Percentiles rank a stretch among this genome's conserved stretches.
Evolutionary conservation across 1,140 invertebrate species (phyloP).

Genomic region (silkworm (Bombyx mori)): DNA sequence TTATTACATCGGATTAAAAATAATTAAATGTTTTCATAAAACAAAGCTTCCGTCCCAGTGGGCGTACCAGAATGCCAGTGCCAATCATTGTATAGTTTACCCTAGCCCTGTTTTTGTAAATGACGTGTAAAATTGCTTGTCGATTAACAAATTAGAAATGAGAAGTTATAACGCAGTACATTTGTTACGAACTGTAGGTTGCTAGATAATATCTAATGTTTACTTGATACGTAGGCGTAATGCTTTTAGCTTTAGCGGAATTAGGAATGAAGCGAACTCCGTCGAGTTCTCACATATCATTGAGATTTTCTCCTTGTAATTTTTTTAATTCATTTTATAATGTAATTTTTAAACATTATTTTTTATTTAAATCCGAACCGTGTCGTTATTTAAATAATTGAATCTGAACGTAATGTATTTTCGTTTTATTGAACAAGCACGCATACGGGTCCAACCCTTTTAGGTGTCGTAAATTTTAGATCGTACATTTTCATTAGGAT

Average conservation of each 20-base stretch:
- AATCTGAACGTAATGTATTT: conserved; percentile 23
- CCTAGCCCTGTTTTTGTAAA: too few relatives aligned
- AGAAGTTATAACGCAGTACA: conserved; percentile 1
- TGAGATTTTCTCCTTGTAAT: conserved; percentile 67
- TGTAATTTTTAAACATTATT: background rate
- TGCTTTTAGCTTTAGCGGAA: conserved; percentile 59
- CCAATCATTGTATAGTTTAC: too few relatives aligned
- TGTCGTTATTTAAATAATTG: conserved; percentile 37
- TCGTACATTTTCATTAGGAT: conserved; percentile 63
- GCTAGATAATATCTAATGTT: conserved; percentile 50
- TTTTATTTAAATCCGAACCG: background rate
- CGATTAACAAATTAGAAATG: conserved; percentile 1
- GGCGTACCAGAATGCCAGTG: too few relatives aligned
- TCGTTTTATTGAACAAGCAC: conserved; percentile 56
- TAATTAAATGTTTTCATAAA: too few relatives aligned
- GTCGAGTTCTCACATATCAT: conserved; percentile 69
- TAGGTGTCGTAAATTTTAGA: conserved; percentile 63
- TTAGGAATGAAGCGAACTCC: conserved; percentile 58
- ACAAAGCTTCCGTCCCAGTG: too few relatives aligned
- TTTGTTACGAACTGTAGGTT: conserved; percentile 18
- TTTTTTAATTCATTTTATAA: conserved; percentile 23
- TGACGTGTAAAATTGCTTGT: background rate
- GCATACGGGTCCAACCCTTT: conserved; percentile 68
- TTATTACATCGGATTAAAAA: too few relatives aligned
- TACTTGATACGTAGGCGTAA: conserved; percentile 51